These are phyloP conservation scores for Euura lappo DNA, from an alignment of 1,140 invertebrate genomes.

Conservation along the genomic window DNA sequence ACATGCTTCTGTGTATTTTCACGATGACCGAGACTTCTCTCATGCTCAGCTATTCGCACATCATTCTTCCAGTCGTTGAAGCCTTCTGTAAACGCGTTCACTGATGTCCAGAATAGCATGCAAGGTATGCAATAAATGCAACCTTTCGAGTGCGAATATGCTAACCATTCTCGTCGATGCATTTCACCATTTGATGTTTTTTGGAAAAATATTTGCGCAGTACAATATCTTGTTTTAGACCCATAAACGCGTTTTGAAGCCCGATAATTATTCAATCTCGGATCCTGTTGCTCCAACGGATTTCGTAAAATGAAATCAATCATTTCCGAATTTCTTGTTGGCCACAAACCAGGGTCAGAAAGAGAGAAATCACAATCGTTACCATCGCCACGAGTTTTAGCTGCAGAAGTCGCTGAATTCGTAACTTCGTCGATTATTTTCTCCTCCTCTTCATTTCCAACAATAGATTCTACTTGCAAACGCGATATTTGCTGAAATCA, in stretches of 20 bases:
- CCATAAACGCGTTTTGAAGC: constrained; percentile 12
- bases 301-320: constrained; percentile 16
- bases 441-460: constrained; percentile 11
- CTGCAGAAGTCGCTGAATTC: constrained; percentile 5
- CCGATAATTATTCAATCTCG: constrained; percentile 9
- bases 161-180: constrained; percentile 24
- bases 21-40: constrained; percentile 23
- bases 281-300: constrained; percentile 16
- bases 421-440: constrained; percentile 12
- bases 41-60: constrained; percentile 24
- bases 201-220: constrained; percentile 22
- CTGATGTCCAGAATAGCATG: not conserved
- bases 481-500: constrained; percentile 20
- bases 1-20: constrained; percentile 20
- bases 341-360: constrained; percentile 17
- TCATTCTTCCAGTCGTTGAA: constrained; percentile 22
- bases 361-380: constrained; percentile 11
- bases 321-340: constrained; percentile 9
- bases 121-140: constrained; percentile 3
- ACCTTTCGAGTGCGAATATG: constrained; percentile 26
- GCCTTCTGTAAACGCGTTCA: not conserved
- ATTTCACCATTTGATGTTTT: constrained; percentile 26
- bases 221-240: constrained; percentile 14
- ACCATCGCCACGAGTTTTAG: constrained; percentile 15
- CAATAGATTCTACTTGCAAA: constrained; percentile 15